Conservation (phyloP, 2,113 vertebrate genomes). For the Chinchilla lanigera region DNA sequence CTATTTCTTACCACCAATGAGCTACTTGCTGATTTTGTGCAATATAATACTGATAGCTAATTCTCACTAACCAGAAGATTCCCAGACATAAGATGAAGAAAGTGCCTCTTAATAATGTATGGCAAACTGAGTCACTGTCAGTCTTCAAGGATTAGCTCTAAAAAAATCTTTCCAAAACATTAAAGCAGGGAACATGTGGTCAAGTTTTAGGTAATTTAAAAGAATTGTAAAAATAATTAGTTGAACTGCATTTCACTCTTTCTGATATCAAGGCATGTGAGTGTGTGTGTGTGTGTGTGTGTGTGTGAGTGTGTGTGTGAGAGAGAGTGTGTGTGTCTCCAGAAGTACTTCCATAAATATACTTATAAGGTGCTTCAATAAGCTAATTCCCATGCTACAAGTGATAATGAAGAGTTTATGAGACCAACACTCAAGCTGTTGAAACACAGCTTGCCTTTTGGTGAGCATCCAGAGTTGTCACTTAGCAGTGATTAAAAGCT, state of each 20-base stretch:
- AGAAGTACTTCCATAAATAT: not conserved
- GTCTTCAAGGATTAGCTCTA: not conserved
- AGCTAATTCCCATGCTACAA: not conserved
- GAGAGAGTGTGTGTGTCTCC: no score
- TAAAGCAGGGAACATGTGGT: not conserved
- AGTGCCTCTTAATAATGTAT: not conserved
- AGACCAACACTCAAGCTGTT: not conserved
- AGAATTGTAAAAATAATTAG: not conserved
- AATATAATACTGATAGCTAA: not conserved
- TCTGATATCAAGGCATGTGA: not conserved
- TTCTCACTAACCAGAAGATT: not conserved
- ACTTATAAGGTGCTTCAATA: not conserved
- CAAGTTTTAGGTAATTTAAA: not conserved
- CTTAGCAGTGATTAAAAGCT: slow-evolving; percentile 31
- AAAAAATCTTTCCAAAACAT: not conserved
- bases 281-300: not conserved
- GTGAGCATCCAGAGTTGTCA: not conserved
- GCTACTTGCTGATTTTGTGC: not conserved
- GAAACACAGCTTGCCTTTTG: not conserved
- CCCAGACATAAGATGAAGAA: slow-evolving; percentile 25
- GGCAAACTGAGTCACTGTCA: not conserved
- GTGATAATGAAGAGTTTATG: not conserved
- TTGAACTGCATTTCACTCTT: not conserved
- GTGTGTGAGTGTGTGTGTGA: no score
- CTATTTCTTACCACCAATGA: not conserved